A percentile compares a stretch with the other conserved stretches of the same genome.
These are phyloP conservation scores for Drosophila nebulosa DNA, from an alignment of 1,140 invertebrate species.

Conservation along the genomic window DNA sequence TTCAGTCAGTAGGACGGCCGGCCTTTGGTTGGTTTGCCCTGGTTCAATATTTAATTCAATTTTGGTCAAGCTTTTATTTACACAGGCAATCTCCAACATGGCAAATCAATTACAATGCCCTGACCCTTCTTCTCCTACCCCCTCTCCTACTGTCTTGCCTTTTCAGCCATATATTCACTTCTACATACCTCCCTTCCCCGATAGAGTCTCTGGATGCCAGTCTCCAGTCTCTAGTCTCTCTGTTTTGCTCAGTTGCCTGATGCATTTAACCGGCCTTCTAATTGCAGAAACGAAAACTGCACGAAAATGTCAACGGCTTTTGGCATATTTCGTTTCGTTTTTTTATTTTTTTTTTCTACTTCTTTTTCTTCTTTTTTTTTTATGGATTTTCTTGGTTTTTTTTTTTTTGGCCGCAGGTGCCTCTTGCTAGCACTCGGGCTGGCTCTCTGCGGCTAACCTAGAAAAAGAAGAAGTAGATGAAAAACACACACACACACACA, in stretches of 20 bases:
- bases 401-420: constrained; percentile 57
- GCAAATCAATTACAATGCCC: constrained; percentile 62
- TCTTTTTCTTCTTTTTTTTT: background rate
- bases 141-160: background rate
- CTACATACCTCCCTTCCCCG: background rate
- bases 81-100: constrained; percentile 28
- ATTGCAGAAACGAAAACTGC: constrained; percentile 56
- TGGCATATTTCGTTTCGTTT: constrained; percentile 55
- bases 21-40: constrained; percentile 19
- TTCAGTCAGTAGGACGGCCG: background rate
- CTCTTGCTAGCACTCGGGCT: constrained; percentile 27
- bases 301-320: constrained; percentile 70
- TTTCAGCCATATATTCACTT: background rate
- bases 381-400: constrained; percentile 1
- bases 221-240: background rate
- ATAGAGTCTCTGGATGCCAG: constrained; percentile 3
- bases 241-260: constrained; percentile 12
- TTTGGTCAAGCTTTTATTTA: constrained; percentile 45
- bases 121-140: constrained; percentile 11
- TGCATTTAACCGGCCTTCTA: constrained; percentile 60
- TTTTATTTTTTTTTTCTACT: background rate
- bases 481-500: background rate
- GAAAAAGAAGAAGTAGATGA: constrained; percentile 40
- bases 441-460: constrained; percentile 58
- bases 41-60: constrained; percentile 55